Percentiles rank a stretch among this genome's conserved stretches.
Evolutionary conservation across 2,113 vertebrate species (phyloP).

Genomic region (Pluvianellus socialis): DNA sequence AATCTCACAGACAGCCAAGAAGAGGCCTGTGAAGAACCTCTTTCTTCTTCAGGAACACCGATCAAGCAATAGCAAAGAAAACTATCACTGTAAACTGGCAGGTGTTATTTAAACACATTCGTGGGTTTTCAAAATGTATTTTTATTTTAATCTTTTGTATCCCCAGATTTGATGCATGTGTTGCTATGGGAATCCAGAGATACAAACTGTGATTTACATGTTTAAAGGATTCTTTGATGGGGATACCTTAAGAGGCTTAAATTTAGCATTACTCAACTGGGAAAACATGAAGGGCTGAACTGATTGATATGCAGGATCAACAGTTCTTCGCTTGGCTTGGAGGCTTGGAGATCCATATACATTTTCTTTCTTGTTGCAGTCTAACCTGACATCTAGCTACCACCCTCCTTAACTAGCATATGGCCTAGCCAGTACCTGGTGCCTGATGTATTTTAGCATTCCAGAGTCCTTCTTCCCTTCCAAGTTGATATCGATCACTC

Average conservation of each 20-base stretch:
- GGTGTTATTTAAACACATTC: not conserved
- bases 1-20: not conserved
- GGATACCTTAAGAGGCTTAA: not conserved
- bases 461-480: conserved; percentile 97
- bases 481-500: conserved; percentile 84
- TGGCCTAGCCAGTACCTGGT: conserved; percentile 81
- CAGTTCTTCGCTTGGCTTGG: not conserved
- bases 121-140: not conserved
- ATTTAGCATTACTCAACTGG: not conserved
- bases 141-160: not conserved
- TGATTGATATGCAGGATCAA: not conserved
- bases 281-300: not conserved
- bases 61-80: not conserved
- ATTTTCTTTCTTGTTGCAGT: not conserved
- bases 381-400: not conserved
- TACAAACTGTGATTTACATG: not conserved
- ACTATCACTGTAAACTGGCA: not conserved
- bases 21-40: not conserved
- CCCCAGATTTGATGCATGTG: not conserved
- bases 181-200: not conserved
- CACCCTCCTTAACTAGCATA: not conserved
- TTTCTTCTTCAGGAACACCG: not conserved
- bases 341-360: not conserved
- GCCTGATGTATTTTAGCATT: conserved; percentile 97
- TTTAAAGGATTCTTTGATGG: not conserved